These are phyloP conservation scores for Notamacropus eugenii DNA, from an alignment of 2,797 vertebrate genomes.

Conservation along the genomic window DNA sequence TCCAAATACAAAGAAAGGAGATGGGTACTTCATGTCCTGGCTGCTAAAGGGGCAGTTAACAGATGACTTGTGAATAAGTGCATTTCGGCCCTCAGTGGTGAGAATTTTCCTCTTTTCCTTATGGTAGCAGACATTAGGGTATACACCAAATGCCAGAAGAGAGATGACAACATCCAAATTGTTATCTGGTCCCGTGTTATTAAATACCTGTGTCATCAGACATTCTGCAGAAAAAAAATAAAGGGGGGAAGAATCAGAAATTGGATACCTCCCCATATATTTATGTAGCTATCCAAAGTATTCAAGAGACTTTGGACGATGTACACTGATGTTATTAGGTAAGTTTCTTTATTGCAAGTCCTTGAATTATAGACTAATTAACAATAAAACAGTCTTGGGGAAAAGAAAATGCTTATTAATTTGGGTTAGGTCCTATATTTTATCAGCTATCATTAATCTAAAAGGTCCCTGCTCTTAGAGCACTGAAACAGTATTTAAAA, in stretches of 20 bases:
- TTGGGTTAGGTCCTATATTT: not conserved
- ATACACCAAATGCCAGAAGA: constrained; percentile 93
- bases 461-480: not conserved
- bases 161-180: constrained; percentile 96
- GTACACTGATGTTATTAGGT: constrained; percentile 30
- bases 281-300: constrained; percentile 13
- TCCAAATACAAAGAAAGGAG: constrained; percentile 96
- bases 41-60: constrained; percentile 98
- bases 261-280: constrained; percentile 24
- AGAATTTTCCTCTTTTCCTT: constrained; percentile 98
- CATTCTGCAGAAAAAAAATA: constrained; percentile 87
- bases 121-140: constrained; percentile 97
- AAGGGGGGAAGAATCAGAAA: constrained; percentile 61
- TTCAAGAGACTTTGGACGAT: constrained; percentile 28
- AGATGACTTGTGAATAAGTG: constrained; percentile 97
- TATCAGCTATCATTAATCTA: not conserved
- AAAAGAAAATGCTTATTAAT: not conserved
- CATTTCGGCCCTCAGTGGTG: constrained; percentile 96
- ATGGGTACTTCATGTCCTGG: constrained; percentile 94
- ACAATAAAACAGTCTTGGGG: not conserved
- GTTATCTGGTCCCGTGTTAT: constrained; percentile 93
- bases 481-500: not conserved
- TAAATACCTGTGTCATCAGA: constrained; percentile 93
- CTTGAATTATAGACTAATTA: not conserved
- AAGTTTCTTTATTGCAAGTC: constrained; percentile 16